Percentiles rank a stretch among this genome's conserved stretches.
Evolutionary conservation across 2,113 vertebrate genomes (phyloP).

Genomic region (Dermatemys mawii): DNA sequence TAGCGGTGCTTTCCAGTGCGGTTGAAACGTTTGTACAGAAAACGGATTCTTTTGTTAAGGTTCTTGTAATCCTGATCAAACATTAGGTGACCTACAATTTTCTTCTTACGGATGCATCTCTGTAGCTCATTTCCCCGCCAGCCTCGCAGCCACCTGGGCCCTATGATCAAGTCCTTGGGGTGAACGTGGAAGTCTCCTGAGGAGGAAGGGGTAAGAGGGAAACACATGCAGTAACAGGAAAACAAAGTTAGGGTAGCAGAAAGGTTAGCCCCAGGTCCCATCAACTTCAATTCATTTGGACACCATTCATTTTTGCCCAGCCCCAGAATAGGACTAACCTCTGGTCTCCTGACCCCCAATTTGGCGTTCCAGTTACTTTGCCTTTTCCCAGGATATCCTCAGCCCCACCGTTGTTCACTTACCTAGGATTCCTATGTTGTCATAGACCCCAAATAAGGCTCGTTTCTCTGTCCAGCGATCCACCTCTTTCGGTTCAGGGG

Average conservation of each 20-base stretch:
- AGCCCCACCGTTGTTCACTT: conserved; percentile 4
- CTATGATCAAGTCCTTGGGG: conserved; percentile 87
- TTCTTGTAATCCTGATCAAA: conserved; percentile 86
- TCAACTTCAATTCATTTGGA: not conserved
- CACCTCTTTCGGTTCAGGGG: conserved; percentile 78
- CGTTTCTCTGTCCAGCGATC: conserved; percentile 95
- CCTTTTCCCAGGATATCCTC: not conserved
- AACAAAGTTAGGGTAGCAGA: rapidly evolving
- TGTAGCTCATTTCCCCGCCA: conserved; percentile 93
- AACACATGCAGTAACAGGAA: not conserved
- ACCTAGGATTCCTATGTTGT: conserved; percentile 96
- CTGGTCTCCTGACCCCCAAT: not conserved
- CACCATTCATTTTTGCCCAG: no score
- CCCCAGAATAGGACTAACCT: no score
- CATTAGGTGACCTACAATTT: conserved; percentile 91
- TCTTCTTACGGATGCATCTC: conserved; percentile 88
- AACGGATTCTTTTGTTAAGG: conserved; percentile 89
- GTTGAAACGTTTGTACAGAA: conserved; percentile 91
- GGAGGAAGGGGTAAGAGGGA: not conserved
- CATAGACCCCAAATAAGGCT: conserved; percentile 91
- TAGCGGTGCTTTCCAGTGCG: conserved; percentile 88
- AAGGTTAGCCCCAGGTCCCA: not conserved
- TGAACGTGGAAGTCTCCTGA: conserved; percentile 91
- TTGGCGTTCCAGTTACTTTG: rapidly evolving
- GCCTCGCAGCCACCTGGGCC: conserved; percentile 89